These are phyloP conservation scores for Oryzias sinensis DNA, from an alignment of 2,797 vertebrate species.

Conservation along the genomic window DNA sequence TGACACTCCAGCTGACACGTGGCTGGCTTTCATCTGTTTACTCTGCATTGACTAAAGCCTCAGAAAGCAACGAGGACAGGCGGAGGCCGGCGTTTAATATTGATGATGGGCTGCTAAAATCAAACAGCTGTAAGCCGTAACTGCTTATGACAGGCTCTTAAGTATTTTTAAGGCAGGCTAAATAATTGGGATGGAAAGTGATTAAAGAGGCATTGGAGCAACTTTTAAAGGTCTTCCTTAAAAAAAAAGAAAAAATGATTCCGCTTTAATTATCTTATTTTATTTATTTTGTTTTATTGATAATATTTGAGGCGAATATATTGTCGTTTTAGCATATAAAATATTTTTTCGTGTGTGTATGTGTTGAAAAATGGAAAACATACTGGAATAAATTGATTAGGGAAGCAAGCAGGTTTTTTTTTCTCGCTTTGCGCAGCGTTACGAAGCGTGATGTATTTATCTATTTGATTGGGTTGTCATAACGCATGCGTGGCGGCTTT, in stretches of 20 bases:
- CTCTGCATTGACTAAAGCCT: slow-evolving; percentile 38
- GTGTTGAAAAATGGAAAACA: neutral
- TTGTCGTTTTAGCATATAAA: no score
- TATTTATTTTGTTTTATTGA: no score
- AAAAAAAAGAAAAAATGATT: no score
- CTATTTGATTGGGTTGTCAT: neutral
- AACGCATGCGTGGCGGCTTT: slow-evolving; percentile 11
- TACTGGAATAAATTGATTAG: neutral
- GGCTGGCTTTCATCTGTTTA: slow-evolving; percentile 41
- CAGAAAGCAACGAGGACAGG: slow-evolving; percentile 10
- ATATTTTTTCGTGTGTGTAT: no score
- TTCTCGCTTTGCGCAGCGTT: neutral
- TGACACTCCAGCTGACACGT: slow-evolving; percentile 37
- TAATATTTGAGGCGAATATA: no score
- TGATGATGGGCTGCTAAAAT: slow-evolving; percentile 52
- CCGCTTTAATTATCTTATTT: no score
- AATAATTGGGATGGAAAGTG: slow-evolving; percentile 1
- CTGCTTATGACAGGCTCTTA: slow-evolving; percentile 24
- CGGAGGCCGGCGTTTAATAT: slow-evolving; percentile 44
- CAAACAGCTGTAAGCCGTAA: slow-evolving; percentile 56
- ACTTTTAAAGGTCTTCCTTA: neutral
- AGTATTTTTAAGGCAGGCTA: slow-evolving; percentile 21
- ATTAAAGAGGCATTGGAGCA: neutral
- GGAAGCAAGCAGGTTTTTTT: slow-evolving; percentile 1
- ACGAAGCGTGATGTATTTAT: slow-evolving; percentile 5